phyloP scores from a whole-genome alignment of 2,113 vertebrate genomes.

The Cryptomyrus ogoouensis region DNA sequence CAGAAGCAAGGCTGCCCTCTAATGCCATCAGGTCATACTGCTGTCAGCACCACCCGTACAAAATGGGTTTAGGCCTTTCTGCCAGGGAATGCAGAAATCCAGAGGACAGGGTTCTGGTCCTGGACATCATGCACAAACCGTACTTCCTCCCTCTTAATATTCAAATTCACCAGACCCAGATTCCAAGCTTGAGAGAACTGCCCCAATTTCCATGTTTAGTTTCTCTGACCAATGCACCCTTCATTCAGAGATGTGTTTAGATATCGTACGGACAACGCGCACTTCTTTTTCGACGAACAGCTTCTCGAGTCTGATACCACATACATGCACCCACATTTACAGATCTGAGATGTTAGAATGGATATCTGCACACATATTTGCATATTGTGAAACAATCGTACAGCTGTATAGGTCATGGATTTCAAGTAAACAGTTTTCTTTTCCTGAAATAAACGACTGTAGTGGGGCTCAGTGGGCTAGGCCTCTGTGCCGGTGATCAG shows the following conservation, averaged over 20 bases:
- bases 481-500: too few relatives aligned
- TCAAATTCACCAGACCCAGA: background rate
- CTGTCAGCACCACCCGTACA: background rate
- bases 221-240: background rate
- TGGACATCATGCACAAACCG: background rate
- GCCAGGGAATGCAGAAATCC: background rate
- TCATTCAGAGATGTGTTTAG: background rate
- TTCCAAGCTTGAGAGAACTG: constrained; percentile 1
- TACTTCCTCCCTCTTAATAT: background rate
- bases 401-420: background rate
- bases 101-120: background rate
- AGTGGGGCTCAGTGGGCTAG: background rate
- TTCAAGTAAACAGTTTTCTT: background rate
- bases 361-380: background rate
- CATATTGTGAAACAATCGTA: background rate
- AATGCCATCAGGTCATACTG: background rate
- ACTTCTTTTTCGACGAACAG: background rate
- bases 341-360: background rate
- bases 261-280: background rate
- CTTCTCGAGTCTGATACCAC: background rate
- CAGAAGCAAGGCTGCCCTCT: background rate
- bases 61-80: background rate
- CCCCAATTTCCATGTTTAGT: constrained; percentile 18
- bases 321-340: background rate
- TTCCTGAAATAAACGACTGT: background rate